These are phyloP conservation scores for Cheiracanthium punctorium DNA, from an alignment of 2,888 invertebrate genomes.

Conservation along the genomic window DNA sequence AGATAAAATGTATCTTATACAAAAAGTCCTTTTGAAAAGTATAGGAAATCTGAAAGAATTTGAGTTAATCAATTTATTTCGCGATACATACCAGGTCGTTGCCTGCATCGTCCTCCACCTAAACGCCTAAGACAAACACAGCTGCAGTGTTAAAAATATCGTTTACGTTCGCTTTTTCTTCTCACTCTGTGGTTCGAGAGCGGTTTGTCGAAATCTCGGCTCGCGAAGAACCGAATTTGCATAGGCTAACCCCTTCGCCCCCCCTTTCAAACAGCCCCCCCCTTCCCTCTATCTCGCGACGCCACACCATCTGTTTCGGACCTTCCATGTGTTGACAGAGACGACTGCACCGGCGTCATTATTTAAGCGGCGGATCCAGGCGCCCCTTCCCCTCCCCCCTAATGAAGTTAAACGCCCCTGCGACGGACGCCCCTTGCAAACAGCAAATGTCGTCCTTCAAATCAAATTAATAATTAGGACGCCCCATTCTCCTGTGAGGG, in stretches of 20 bases:
- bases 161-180: no score
- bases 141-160: no score
- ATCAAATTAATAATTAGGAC: slow-evolving; percentile 70
- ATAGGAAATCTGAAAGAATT: no score
- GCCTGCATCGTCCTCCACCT: no score
- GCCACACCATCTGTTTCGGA: slow-evolving; percentile 53
- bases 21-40: no score
- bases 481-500: slow-evolving; percentile 65
- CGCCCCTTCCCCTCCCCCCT: no score
- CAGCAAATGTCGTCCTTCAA: slow-evolving; percentile 61
- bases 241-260: not conserved
- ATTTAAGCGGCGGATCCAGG: slow-evolving; percentile 38
- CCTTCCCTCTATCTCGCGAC: slow-evolving; percentile 22
- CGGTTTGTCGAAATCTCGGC: no score
- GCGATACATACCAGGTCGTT: no score
- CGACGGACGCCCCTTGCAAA: slow-evolving; percentile 48
- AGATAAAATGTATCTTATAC: no score
- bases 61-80: no score
- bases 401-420: slow-evolving; percentile 70
- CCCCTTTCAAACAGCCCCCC: not conserved
- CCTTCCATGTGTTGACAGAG: slow-evolving; percentile 55
- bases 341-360: slow-evolving; percentile 44
- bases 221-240: not conserved
- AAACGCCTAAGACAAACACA: no score
- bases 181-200: no score